Conservation (phyloP, 1,140 invertebrate genomes). For the Cryptotermes secundus region DNA sequence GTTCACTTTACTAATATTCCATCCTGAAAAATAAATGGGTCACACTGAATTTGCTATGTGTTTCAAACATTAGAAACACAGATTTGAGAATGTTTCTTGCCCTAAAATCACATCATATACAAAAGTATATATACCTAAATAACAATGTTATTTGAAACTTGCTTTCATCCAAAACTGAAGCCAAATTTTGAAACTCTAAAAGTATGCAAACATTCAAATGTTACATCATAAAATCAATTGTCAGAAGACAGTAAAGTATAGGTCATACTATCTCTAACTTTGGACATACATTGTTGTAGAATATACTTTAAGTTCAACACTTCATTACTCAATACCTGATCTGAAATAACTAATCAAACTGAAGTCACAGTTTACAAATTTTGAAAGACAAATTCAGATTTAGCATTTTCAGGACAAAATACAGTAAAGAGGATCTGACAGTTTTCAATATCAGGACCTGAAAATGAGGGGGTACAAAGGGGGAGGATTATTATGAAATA, state of each 20-base stretch:
- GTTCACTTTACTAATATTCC: neutral
- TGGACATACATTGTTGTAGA: no score
- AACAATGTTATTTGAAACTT: no score
- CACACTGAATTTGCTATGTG: neutral
- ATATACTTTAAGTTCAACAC: no score
- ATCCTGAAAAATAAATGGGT: neutral
- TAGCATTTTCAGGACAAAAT: slow-evolving; percentile 11
- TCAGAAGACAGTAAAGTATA: neutral
- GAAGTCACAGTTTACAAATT: neutral
- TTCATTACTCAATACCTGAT: no score
- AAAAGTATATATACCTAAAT: no score
- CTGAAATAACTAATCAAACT: neutral
- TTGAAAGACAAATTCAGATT: neutral
- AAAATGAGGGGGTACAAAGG: slow-evolving; percentile 24
- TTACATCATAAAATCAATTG: no score
- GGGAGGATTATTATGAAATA: slow-evolving; percentile 27
- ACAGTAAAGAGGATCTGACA: slow-evolving; percentile 13
- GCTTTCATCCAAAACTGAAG: no score
- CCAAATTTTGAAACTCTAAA: no score
- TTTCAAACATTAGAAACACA: neutral
- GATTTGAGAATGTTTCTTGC: no score
- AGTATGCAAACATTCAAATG: no score
- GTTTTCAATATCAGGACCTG: slow-evolving; percentile 27
- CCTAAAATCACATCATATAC: no score
- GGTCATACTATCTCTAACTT: neutral